Conservation (phyloP, 2,888 invertebrate genomes). For the Pocota personata region DNA sequence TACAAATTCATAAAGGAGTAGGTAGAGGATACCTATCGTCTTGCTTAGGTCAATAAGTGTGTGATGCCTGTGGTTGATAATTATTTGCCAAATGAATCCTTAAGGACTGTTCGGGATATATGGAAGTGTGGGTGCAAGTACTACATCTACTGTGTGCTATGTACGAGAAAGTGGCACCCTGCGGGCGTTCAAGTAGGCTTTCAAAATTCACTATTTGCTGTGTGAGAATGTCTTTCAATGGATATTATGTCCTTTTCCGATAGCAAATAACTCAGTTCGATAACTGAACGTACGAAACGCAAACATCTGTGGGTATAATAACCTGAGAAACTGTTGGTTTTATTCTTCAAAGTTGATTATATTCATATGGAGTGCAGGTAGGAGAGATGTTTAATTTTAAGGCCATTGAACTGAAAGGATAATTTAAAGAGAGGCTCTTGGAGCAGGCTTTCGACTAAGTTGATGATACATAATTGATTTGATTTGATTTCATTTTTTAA, state of each 20-base stretch:
- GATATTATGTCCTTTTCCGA: neutral
- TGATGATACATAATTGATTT: too few relatives aligned
- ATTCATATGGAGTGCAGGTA: neutral
- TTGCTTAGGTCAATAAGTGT: neutral
- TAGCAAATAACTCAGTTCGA: neutral
- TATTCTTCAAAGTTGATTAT: neutral
- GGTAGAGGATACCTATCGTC: constrained; percentile 10
- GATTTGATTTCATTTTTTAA: too few relatives aligned
- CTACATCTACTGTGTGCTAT: neutral
- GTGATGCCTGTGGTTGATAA: neutral
- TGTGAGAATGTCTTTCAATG: neutral
- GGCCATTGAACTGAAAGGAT: neutral
- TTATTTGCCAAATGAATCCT: constrained; percentile 46
- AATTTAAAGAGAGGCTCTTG: too few relatives aligned
- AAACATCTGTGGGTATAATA: too few relatives aligned
- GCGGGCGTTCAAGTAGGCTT: neutral
- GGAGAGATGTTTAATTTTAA: neutral
- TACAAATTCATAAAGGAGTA: neutral
- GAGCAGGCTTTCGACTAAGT: too few relatives aligned
- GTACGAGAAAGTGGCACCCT: neutral
- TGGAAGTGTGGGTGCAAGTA: neutral
- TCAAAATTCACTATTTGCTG: constrained; percentile 18
- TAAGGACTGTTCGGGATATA: neutral
- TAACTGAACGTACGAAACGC: neutral
- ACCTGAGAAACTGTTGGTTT: neutral